Evolutionary conservation across 2,888 invertebrate species (phyloP), one percentile per base, ranked within the genome.

Genomic region (Apotomis capreana): DNA sequence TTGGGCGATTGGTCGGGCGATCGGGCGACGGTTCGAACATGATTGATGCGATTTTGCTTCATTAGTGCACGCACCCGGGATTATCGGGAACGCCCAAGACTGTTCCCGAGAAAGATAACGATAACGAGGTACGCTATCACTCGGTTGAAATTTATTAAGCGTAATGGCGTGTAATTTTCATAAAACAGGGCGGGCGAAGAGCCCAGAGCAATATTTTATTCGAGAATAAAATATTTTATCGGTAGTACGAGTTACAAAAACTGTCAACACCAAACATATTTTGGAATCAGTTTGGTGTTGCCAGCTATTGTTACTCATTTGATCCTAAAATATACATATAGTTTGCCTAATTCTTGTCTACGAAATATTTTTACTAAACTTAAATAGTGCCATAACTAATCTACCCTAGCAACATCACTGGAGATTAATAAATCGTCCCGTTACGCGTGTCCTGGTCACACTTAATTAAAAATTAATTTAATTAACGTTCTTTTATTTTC

Each of bases 31-130:
- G 81, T 61, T 78, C 81, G 82, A 85, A 84, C 88, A 89, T 92
- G 92, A 92, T 91, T 90, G 90, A 92, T 92, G 89, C 81, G 84
- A 83, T 86, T 83, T 86, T 83, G 84, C 81, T 80, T 84, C 84
- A 85, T 86, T 86, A 84, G 83, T 76, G 79, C 79, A 78, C 75
- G 79, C 78, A 76, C 78, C 78, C 78, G 74, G 74, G 73, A 74
- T 74, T 75, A 77, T 65, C 67, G 69, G 76, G 79, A 70, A 70
- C 70, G 70, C 70, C 70, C 70, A 67, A 70, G 65, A 67, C 64
- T 69, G 70, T 70, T 67, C 67, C 65, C 26, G 37, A 6, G 57
- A 8, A 37, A 67, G 65, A 70, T 70, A 64, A 65, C 64, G 70
- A 70, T 65, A 70, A 70, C 67, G 61, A 70, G 60, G 59, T 59